Evolutionary conservation across 2,113 vertebrate genomes (phyloP).

Genomic region (Oryzias curvinotus): DNA sequence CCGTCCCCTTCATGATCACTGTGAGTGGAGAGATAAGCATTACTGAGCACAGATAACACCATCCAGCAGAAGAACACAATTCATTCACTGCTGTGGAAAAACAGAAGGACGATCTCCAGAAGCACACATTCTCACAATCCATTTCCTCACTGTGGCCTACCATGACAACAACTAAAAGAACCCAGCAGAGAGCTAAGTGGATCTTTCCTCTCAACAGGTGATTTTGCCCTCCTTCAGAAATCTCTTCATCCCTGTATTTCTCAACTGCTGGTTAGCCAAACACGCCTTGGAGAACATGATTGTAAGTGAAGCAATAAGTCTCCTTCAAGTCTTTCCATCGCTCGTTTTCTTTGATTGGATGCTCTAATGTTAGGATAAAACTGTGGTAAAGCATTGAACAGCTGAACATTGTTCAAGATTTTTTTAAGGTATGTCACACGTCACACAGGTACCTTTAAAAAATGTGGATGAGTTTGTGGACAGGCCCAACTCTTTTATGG

Average conservation of each 20-base stretch:
- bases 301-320: conserved; percentile 65
- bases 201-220: conserved; percentile 69
- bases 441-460: no score
- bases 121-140: neutral
- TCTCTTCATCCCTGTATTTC: conserved; percentile 85
- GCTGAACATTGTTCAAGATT: neutral
- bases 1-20: conserved; percentile 83
- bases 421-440: no score
- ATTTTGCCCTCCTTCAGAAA: conserved; percentile 80
- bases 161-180: conserved; percentile 11
- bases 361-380: conserved; percentile 26
- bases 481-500: no score
- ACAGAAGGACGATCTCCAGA: no score
- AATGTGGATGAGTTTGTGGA: no score
- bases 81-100: no score
- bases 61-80: neutral
- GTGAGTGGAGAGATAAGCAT: conserved; percentile 68
- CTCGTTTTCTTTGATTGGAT: conserved; percentile 19
- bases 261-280: conserved; percentile 87
- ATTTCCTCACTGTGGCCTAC: neutral
- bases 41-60: conserved; percentile 18
- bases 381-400: conserved; percentile 9
- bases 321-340: conserved; percentile 8
- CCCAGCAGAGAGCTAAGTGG: neutral
- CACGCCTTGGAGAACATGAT: conserved; percentile 87